Evolutionary conservation across 1,140 invertebrate genomes (phyloP).

Genomic region (Diorhabda elongata): DNA sequence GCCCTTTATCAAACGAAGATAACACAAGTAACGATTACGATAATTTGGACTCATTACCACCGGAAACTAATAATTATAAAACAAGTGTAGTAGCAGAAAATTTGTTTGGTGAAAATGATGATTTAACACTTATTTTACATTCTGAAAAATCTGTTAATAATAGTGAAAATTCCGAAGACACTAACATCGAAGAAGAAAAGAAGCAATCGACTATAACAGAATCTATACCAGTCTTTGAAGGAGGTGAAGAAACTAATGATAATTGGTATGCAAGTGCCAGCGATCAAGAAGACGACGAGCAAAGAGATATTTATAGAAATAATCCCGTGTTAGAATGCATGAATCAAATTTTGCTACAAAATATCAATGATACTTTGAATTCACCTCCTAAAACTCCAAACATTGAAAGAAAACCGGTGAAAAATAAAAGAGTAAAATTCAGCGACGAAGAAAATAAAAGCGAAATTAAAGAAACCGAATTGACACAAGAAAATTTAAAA

Average conservation of each 20-base stretch:
- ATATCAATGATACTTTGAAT: constrained; percentile 45
- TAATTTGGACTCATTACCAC: constrained; percentile 54
- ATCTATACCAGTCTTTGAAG: constrained; percentile 44
- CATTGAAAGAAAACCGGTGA: constrained; percentile 38
- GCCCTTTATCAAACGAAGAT: constrained; percentile 51
- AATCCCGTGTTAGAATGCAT: constrained; percentile 74
- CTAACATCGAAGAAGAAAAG: constrained; percentile 11
- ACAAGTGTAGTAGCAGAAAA: constrained; percentile 55
- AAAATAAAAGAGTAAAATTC: constrained; percentile 45
- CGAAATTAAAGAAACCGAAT: constrained; percentile 17
- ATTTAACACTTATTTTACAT: constrained; percentile 30
- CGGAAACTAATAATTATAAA: constrained; percentile 53
- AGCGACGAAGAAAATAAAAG: constrained; percentile 40
- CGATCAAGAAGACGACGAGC: constrained; percentile 63
- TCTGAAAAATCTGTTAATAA: constrained; percentile 13
- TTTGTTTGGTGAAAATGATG: constrained; percentile 41
- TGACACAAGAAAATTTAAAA: constrained; percentile 31
- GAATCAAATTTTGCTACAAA: constrained; percentile 68
- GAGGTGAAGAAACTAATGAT: constrained; percentile 53
- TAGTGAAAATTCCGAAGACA: constrained; percentile 2
- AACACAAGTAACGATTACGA: constrained; percentile 51
- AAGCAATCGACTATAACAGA: constrained; percentile 37
- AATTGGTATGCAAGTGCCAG: constrained; percentile 68
- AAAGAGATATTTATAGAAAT: constrained; percentile 62
- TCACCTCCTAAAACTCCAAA: constrained; percentile 46